Conservation (phyloP, 2,888 invertebrate genomes). For the Pogonocherus hispidulus region DNA sequence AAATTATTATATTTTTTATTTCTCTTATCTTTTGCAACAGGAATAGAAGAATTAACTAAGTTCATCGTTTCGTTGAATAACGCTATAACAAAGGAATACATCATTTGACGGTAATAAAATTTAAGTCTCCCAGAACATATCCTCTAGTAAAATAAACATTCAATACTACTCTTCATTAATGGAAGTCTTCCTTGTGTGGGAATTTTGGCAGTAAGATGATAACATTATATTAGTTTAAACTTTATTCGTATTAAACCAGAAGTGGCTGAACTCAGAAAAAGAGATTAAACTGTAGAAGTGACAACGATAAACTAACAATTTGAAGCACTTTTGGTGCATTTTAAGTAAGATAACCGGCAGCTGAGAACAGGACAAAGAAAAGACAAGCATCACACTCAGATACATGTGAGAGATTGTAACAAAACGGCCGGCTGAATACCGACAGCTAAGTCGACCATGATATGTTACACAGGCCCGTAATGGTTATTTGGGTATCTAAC, state of each 20-base stretch:
- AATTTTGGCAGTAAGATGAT: constrained; percentile 11
- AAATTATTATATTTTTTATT: not conserved
- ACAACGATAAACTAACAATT: constrained; percentile 44
- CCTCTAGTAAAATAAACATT: constrained; percentile 1
- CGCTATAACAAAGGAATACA: too few relatives aligned
- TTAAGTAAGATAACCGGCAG: constrained; percentile 51
- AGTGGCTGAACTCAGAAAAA: constrained; percentile 20
- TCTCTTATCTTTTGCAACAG: not conserved
- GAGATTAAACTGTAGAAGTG: constrained; percentile 36
- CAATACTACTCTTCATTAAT: constrained; percentile 8
- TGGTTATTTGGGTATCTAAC: not conserved
- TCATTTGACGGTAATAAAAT: constrained; percentile 32
- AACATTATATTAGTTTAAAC: not conserved
- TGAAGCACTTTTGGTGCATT: constrained; percentile 48
- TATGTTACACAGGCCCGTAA: constrained; percentile 41
- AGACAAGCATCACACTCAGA: constrained; percentile 52
- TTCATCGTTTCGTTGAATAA: constrained; percentile 6
- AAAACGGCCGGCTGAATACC: constrained; percentile 54
- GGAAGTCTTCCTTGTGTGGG: constrained; percentile 6
- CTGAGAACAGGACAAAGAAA: constrained; percentile 51
- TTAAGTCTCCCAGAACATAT: not conserved
- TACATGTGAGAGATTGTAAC: constrained; percentile 54
- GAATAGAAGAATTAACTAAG: not conserved
- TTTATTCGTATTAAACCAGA: constrained; percentile 7
- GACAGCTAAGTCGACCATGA: constrained; percentile 57